A percentile compares a stretch with the other conserved stretches of the same genome.
Conservation (phyloP, 1,140 invertebrate genomes). For the Anoplophora glabripennis region DNA sequence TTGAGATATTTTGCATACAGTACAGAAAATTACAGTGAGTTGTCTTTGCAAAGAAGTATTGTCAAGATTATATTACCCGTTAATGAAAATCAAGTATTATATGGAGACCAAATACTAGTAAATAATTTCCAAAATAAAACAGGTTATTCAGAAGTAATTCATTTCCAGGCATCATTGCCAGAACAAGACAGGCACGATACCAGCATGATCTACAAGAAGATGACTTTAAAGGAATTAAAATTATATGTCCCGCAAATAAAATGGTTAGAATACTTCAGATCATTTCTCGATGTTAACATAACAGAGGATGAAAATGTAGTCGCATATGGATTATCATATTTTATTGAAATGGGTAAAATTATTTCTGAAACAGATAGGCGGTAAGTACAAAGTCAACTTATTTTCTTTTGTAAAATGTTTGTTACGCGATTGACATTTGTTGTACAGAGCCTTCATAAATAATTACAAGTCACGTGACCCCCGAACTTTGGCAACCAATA, state of each 20-base stretch:
- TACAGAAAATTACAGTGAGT: no score
- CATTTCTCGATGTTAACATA: conserved; percentile 64
- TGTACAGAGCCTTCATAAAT: no score
- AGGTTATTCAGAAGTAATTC: no score
- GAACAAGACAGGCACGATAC: conserved; percentile 83
- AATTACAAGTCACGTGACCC: no score
- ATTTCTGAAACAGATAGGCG: conserved; percentile 64
- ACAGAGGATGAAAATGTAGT: conserved; percentile 71
- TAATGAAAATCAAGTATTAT: no score
- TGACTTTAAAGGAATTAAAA: conserved; percentile 64
- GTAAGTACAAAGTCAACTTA: conserved; percentile 47
- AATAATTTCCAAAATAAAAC: no score
- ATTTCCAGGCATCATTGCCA: conserved; percentile 69
- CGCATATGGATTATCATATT: conserved; percentile 75
- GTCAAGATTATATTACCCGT: no score
- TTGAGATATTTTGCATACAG: no score
- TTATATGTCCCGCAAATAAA: conserved; percentile 69
- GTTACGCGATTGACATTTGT: background rate
- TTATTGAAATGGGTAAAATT: conserved; percentile 74
- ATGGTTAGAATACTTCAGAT: conserved; percentile 73
- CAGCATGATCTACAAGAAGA: conserved; percentile 71
- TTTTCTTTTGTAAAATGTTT: background rate
- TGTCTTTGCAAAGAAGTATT: no score
- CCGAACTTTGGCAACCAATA: no score
- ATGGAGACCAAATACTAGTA: no score